Evolutionary conservation across 2,888 invertebrate species (phyloP).

Genomic region (Luperina nickerlii): DNA sequence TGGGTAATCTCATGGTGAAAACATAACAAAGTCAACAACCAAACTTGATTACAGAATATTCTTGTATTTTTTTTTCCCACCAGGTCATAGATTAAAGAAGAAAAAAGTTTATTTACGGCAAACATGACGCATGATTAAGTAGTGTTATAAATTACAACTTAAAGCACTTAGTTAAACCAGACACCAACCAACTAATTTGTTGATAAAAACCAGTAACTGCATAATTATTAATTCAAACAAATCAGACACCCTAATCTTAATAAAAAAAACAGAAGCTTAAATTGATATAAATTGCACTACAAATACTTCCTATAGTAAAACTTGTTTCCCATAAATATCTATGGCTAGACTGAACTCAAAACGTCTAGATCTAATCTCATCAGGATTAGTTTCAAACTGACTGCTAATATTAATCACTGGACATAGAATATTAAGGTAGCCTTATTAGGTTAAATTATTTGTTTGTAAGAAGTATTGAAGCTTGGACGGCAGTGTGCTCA

Average conservation of each 20-base stretch:
- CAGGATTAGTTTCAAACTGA: slow-evolving; percentile 52
- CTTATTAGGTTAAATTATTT: slow-evolving; percentile 19
- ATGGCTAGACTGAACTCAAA: slow-evolving; percentile 42
- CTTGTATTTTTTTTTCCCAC: neutral
- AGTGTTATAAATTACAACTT: neutral
- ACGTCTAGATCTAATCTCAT: slow-evolving; percentile 53
- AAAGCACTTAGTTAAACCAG: neutral
- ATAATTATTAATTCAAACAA: slow-evolving; percentile 33
- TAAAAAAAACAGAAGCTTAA: slow-evolving; percentile 6
- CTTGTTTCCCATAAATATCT: slow-evolving; percentile 49
- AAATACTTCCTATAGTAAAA: slow-evolving; percentile 27
- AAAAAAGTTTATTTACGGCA: neutral
- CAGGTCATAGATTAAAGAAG: neutral
- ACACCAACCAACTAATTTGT: slow-evolving; percentile 1
- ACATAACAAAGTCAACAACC: neutral
- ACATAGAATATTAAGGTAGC: slow-evolving; percentile 24
- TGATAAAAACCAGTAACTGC: slow-evolving; percentile 6
- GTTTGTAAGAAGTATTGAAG: slow-evolving; percentile 1
- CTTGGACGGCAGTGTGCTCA: neutral
- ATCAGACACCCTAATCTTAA: slow-evolving; percentile 6
- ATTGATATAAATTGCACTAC: slow-evolving; percentile 14
- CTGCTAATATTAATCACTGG: slow-evolving; percentile 41
- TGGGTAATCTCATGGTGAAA: neutral
- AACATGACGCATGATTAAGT: neutral
- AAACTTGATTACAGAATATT: neutral